Evolutionary conservation across 2,888 invertebrate species (phyloP).

Genomic region (Nasonovia ribisnigri): DNA sequence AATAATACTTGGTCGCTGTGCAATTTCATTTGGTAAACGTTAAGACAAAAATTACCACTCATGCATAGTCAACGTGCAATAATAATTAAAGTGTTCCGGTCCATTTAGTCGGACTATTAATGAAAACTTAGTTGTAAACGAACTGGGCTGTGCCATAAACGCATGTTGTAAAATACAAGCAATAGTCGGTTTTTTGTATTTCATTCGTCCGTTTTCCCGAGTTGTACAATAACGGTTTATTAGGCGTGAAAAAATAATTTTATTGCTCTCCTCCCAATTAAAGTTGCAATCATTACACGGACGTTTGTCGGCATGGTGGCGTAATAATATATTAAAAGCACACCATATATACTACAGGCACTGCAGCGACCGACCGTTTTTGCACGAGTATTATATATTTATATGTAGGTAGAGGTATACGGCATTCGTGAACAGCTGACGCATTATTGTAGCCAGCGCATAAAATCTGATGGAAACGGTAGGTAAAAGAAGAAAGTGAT

Average conservation of each 20-base stretch:
- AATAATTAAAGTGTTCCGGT: constrained; percentile 11
- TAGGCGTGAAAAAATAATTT: constrained; percentile 52
- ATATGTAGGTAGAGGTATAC: neutral
- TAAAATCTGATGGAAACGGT: neutral
- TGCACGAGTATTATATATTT: no score
- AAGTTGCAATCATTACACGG: neutral
- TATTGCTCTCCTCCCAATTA: constrained; percentile 33
- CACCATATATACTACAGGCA: neutral
- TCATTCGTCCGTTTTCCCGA: neutral
- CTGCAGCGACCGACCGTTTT: neutral
- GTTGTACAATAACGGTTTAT: constrained; percentile 34
- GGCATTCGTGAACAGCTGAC: neutral
- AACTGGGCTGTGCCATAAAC: neutral
- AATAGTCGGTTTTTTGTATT: constrained; percentile 31
- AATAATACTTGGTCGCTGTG: neutral
- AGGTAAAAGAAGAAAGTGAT: constrained; percentile 46
- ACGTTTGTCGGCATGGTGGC: neutral
- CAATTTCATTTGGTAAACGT: neutral
- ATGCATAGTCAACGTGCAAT: neutral
- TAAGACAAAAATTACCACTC: constrained; percentile 9
- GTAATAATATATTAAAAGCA: neutral
- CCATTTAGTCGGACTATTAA: constrained; percentile 39
- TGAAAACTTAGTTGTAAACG: constrained; percentile 23
- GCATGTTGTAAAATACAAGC: constrained; percentile 4
- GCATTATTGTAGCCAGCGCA: neutral